These are phyloP conservation scores for Perizoma flavofasciatum DNA, from an alignment of 2,888 invertebrate genomes.

Conservation along the genomic window DNA sequence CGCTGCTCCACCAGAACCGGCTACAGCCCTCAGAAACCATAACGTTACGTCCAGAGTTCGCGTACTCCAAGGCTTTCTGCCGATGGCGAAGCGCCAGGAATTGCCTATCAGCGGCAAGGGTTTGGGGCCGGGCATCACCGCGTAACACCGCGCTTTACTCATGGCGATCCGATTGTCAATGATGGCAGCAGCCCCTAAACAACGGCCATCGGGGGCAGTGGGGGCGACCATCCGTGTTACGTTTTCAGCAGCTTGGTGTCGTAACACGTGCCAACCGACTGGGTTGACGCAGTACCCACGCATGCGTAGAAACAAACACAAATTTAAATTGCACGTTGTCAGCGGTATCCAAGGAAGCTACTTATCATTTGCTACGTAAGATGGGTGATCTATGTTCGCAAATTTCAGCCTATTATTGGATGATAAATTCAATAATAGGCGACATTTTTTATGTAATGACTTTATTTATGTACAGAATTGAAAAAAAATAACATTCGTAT, in stretches of 20 bases:
- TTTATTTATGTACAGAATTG: too few relatives aligned
- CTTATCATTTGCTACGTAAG: slow-evolving; percentile 21
- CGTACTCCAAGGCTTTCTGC: slow-evolving; percentile 72
- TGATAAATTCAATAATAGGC: too few relatives aligned
- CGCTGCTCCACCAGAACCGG: slow-evolving; percentile 79
- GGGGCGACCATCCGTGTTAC: slow-evolving; percentile 63
- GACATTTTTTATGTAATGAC: too few relatives aligned
- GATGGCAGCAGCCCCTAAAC: slow-evolving; percentile 60
- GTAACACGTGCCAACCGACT: slow-evolving; percentile 61
- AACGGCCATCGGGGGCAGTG: slow-evolving; percentile 54
- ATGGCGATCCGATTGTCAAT: slow-evolving; percentile 67
- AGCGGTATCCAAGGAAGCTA: slow-evolving; percentile 16
- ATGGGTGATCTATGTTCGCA: slow-evolving; percentile 6
- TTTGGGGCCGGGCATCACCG: slow-evolving; percentile 89
- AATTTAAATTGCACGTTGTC: slow-evolving; percentile 35
- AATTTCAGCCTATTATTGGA: slow-evolving; percentile 1
- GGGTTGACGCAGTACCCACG: slow-evolving; percentile 52
- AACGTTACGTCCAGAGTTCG: slow-evolving; percentile 82
- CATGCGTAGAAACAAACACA: slow-evolving; percentile 46
- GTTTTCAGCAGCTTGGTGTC: slow-evolving; percentile 67
- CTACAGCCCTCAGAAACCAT: slow-evolving; percentile 76
- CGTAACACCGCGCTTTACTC: slow-evolving; percentile 80
- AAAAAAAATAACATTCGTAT: too few relatives aligned
- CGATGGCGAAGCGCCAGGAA: slow-evolving; percentile 90
- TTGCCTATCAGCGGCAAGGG: slow-evolving; percentile 90